Evolutionary conservation across 2,888 invertebrate species (phyloP), one percentile per base, ranked within the genome.

Genomic region (Ecdyonurus torrentis): DNA sequence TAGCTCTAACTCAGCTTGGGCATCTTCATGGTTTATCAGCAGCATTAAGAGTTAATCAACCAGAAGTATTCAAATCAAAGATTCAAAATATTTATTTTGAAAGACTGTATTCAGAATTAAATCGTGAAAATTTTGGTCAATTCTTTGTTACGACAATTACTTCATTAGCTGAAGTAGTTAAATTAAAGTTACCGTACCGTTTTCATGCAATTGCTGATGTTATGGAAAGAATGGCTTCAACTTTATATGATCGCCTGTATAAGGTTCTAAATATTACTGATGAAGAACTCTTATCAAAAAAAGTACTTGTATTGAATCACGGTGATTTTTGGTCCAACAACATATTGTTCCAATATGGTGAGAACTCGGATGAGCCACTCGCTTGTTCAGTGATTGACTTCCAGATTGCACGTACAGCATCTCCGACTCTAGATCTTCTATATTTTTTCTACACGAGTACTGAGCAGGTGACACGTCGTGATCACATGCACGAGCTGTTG

Each of bases 321-420:
- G 63, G 63, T 24, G 63, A 63, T 25, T 59, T 59, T 22, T 63
- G 63, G 23, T 52, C 58, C 25, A 63, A 63, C 52, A 63, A 63
- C 25, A 63, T 63, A 1, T 50, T 63, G 22, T 63, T 59, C 23
- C 23, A 50, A 19, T 58, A 63, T 55, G 55, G 7, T 7, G 55
- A 37, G 15, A 37, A 37, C 15, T 5, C 5, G 15, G 37, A 37
- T 5, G 7, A 37, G 37, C 23, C 15, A 5, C n/a, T 59, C 18
- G 25, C 58, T 5, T n/a, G 19, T 1, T 20, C 23, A 22, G n/a
- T 63, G 1, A 59, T 63, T 18, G 63, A 63, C 53, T 63, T 63
- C 52, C 63, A 63, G 52, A 59, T 59, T 7, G 52, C 19, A 20
- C 59, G 63, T n/a, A 50, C 37, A 24, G 63, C 59, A 19, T 59